Percentiles rank a stretch among this genome's conserved stretches.
These are phyloP conservation scores for Aphidoletes aphidimyza DNA, from an alignment of 2,888 invertebrate species.

Conservation along the genomic window DNA sequence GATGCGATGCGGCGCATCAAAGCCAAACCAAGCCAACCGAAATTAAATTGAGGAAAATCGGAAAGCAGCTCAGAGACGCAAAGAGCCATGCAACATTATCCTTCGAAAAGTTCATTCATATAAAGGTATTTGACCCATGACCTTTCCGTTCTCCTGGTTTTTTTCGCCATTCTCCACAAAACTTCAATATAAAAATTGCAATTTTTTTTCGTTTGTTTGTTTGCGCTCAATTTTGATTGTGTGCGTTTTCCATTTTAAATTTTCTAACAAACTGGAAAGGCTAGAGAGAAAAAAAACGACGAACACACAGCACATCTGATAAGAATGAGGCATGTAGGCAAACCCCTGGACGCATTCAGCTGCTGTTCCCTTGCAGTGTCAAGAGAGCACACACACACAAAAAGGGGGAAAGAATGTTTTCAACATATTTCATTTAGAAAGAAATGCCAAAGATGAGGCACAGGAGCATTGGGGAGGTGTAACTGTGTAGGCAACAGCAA, in stretches of 20 bases:
- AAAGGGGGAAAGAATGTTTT: neutral
- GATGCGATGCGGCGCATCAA: constrained; percentile 16
- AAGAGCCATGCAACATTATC: constrained; percentile 8
- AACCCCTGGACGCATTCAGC: constrained; percentile 31
- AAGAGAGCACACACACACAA: neutral
- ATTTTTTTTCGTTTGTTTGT: neutral
- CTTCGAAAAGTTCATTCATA: constrained; percentile 47
- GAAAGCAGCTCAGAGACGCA: neutral
- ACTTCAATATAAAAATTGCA: constrained; percentile 38
- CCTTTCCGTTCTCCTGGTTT: neutral
- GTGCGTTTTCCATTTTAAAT: constrained; percentile 21
- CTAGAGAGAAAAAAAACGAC: neutral
- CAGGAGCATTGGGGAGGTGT: neutral
- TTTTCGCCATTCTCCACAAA: neutral
- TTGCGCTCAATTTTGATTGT: neutral
- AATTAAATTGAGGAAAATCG: neutral
- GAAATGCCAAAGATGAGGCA: neutral
- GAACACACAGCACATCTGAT: neutral
- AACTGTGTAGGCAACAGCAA: neutral
- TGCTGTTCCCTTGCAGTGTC: neutral
- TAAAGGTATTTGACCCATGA: constrained; percentile 36
- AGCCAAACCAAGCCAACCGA: neutral
- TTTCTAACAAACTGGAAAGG: neutral
- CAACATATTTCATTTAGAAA: neutral
- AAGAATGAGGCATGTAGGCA: constrained; percentile 34